Percentiles rank a stretch among this genome's conserved stretches.
Conservation (phyloP, 1,140 invertebrate genomes). For the Tyrophagus putrescentiae region DNA sequence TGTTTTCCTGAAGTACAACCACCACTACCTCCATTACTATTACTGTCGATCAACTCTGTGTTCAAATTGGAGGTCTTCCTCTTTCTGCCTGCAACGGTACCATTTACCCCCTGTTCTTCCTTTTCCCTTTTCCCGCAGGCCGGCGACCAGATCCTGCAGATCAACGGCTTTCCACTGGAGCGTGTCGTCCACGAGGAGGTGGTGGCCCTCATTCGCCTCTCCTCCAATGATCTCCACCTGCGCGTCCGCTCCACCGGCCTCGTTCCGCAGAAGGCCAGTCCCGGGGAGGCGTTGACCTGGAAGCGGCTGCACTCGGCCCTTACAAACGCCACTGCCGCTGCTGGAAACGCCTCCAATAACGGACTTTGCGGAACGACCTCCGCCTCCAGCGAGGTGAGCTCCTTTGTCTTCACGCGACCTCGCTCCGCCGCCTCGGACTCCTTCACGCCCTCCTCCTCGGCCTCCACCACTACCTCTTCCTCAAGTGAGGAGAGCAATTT, state of each 20-base stretch:
- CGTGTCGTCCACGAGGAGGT: slow-evolving; percentile 30
- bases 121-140: slow-evolving; percentile 57
- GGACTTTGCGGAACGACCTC: neutral
- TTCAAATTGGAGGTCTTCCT: neutral
- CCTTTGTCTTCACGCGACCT: neutral
- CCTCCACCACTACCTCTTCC: neutral
- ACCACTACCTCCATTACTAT: slow-evolving; percentile 14
- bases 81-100: neutral
- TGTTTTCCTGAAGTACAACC: neutral
- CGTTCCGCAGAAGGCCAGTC: slow-evolving; percentile 26
- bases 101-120: slow-evolving; percentile 14
- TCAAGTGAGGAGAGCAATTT: no score
- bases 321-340: neutral
- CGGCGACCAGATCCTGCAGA: slow-evolving; percentile 78
- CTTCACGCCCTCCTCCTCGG: neutral
- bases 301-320: slow-evolving; percentile 7
- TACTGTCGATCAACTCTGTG: neutral
- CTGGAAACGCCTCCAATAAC: neutral
- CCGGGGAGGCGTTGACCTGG: slow-evolving; percentile 22
- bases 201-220: slow-evolving; percentile 26
- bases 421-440: neutral
- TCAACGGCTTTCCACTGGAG: slow-evolving; percentile 52
- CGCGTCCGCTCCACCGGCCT: slow-evolving; percentile 28
- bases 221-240: slow-evolving; percentile 24
- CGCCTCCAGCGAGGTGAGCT: neutral